Evolutionary conservation across 2,888 invertebrate genomes (phyloP), one percentile per base, ranked within the genome.

Genomic region (Allolobophora icterica): DNA sequence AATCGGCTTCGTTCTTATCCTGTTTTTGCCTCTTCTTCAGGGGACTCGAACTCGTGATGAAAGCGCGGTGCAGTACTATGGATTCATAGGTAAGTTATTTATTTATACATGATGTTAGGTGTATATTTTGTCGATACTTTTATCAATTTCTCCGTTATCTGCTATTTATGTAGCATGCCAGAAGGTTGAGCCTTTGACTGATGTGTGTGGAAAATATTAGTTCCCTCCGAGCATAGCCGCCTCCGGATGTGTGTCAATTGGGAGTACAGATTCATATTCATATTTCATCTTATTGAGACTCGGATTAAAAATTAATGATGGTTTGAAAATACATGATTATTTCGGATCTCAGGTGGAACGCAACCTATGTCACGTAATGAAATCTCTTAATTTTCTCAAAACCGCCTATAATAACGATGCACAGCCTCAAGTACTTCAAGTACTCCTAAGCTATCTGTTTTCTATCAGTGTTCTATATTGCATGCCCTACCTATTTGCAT

Each of bases 21-120:
- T 71, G 71, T n/a, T 30, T 71, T 71, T 71, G 71, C 71, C 71
- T 71, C 71, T 71, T 30, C 71, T 71, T 30, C 71, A 71, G 71
- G n/a, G 71, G 11, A 71, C 71, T 1, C 71, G 71, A 71, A 71
- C 8, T 6, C 30, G 11, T 8, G 71, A 71, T 71, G 71, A n/a
- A 30, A 71, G 71, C 71, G 71, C 71, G 4, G 71, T 30, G n/a
- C 71, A 71, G 71, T 71, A 71, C 71, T 71, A 71, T 71, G 71
- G 71, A 71, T 71, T 71, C 71, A 71, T 71, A 71, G 71, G 71
- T n/a, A n/a, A 71, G 71, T n/a, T 52, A 52, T 24, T 71, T 71
- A 71, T n/a, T 71, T 71, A 71, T 71, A 8, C 30, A 71, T 3
- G 17, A 52, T 52, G 52, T 24, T 52, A 24, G 19, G 52, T 17